These are phyloP conservation scores for Limnephilus auricula DNA, from an alignment of 2,888 invertebrate species.

Conservation along the genomic window DNA sequence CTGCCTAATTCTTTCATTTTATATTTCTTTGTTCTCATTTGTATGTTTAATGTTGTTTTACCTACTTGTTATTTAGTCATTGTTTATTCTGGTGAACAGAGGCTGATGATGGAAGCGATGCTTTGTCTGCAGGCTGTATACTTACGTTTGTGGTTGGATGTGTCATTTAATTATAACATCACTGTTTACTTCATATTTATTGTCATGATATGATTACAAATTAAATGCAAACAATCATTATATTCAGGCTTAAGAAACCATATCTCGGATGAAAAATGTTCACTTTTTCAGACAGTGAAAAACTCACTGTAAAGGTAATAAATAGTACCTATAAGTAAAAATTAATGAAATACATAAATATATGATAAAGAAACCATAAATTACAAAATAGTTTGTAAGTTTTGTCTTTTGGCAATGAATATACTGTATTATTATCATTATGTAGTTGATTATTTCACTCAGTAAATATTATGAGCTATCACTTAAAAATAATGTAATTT, in stretches of 20 bases:
- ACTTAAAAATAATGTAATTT: neutral
- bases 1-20: constrained; percentile 3
- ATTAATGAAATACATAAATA: too few species aligned
- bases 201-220: neutral
- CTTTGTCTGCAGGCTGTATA: neutral
- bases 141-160: constrained; percentile 26
- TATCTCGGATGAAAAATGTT: neutral
- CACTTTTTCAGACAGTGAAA: neutral
- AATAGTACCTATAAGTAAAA: too few species aligned
- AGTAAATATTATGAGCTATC: neutral
- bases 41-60: neutral
- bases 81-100: constrained; percentile 21
- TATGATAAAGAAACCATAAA: neutral
- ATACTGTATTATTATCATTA: neutral
- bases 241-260: neutral
- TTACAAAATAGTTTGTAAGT: neutral
- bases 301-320: neutral
- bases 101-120: neutral
- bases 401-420: neutral
- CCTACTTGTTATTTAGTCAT: neutral
- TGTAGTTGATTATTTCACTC: neutral
- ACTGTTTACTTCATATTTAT: neutral
- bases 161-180: neutral
- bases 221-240: neutral
- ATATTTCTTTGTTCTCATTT: neutral